Evolutionary conservation across 2,113 vertebrate species (phyloP).

Genomic region (Aleadryas rufinucha): DNA sequence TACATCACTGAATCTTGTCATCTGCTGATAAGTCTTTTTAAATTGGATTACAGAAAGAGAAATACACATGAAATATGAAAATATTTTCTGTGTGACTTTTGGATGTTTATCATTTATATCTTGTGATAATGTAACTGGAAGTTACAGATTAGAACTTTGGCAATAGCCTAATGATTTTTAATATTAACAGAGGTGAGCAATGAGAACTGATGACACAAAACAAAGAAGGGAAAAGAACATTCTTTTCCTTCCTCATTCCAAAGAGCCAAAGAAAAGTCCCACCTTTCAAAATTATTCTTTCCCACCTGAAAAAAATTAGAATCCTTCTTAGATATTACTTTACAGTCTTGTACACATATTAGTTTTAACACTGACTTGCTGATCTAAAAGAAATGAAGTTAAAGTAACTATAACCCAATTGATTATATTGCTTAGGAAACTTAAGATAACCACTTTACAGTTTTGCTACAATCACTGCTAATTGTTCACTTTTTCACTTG

Average conservation of each 20-base stretch:
- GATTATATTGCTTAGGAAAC: neutral
- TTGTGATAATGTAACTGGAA: neutral
- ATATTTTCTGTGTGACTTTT: neutral
- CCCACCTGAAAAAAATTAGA: neutral
- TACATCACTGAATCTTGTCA: neutral
- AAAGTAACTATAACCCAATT: neutral
- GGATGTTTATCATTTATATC: neutral
- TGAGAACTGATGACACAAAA: neutral
- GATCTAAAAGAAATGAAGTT: neutral
- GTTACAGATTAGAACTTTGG: neutral
- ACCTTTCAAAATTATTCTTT: neutral
- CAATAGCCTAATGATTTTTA: neutral
- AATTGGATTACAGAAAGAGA: neutral
- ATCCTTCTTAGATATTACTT: neutral
- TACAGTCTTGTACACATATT: neutral
- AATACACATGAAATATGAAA: neutral
- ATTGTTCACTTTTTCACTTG: neutral
- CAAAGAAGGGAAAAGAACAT: neutral
- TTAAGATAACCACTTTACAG: neutral
- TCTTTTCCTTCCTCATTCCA: neutral
- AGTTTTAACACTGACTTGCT: neutral
- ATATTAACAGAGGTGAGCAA: neutral
- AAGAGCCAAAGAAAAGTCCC: neutral
- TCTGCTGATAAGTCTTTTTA: neutral
- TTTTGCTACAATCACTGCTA: neutral